Evolutionary conservation across 2,797 vertebrate species (phyloP), one percentile per base, ranked within the genome.

Genomic region (Ctenopoma multispine): DNA sequence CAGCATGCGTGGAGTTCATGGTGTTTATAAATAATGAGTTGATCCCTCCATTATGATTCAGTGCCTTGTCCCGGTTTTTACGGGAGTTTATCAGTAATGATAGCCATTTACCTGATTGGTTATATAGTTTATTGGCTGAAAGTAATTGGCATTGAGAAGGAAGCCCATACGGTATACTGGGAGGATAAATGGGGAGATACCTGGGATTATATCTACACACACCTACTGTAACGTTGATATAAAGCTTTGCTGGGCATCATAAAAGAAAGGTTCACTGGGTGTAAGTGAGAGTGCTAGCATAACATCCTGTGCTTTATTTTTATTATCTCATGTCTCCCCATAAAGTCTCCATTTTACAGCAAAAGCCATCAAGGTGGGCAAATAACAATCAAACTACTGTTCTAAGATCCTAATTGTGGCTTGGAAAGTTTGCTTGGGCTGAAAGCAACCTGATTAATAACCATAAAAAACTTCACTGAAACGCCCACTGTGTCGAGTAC

Each of bases 101-200:
- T n/a, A 76, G 63, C 58, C 72, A 62, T 76, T 79, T 61, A 48
- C 34, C 34, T 63, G 63, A 82, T 76, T 77, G 74, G 72, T 80
- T 80, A 65, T 34, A 75, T 81, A 40, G 46, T 75, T 41, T 36
- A 40, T 56, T 84, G 65, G 61, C 75, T 48, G 12, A 31, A 50
- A 47, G 47, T 69, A 66, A 50, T 82, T 87, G 51, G 68, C 76
- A 63, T 59, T 21, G 9, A 76, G 40, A 58, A 17, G 41, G 49
- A 17, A 10, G 7, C 12, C 34, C 59, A 46, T 64, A 54, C 58
- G 59, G 59, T 38, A 36, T 13, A 75, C 51, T 82, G 60, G 70
- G 53, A 67, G 56, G 62, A 74, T 24, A 63, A 36, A 41, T 24
- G 24, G 14, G 27, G 4, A 1, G 0, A 24, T 57, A 73, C 17